Conservation (phyloP, 2,888 invertebrate species). For the Aporophyla nigra region DNA sequence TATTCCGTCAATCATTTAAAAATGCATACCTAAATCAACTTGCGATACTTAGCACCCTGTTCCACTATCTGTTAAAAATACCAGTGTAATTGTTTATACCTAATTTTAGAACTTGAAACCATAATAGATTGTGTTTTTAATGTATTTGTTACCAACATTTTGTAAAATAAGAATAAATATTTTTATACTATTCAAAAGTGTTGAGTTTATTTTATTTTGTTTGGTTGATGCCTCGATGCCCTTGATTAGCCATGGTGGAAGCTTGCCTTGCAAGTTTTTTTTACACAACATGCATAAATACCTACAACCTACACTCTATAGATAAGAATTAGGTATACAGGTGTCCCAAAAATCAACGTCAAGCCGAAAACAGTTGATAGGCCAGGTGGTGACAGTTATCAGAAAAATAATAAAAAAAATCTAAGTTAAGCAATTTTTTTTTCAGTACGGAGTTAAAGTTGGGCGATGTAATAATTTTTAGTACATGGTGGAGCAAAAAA, state of each 20-base stretch:
- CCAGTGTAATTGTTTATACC: slow-evolving; percentile 4
- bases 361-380: too few species aligned
- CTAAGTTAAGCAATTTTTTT: too few species aligned
- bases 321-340: too few species aligned
- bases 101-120: background rate
- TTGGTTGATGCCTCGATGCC: background rate
- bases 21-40: too few species aligned
- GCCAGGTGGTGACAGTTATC: too few species aligned
- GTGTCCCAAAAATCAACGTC: too few species aligned
- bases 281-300: background rate
- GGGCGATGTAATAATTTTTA: too few species aligned
- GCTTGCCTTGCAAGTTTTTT: background rate
- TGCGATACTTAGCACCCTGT: background rate
- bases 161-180: slow-evolving; percentile 47
- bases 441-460: too few species aligned
- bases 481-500: too few species aligned
- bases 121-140: background rate
- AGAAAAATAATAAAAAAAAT: too few species aligned
- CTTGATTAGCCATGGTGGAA: slow-evolving; percentile 21
- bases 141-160: slow-evolving; percentile 26
- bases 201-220: slow-evolving; percentile 22
- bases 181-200: slow-evolving; percentile 7
- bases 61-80: background rate
- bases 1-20: background rate
- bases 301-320: too few species aligned